Percentiles rank a stretch among this genome's conserved stretches.
These are phyloP conservation scores for Ammospiza maritima DNA, from an alignment of 2,797 vertebrate species.

Conservation along the genomic window DNA sequence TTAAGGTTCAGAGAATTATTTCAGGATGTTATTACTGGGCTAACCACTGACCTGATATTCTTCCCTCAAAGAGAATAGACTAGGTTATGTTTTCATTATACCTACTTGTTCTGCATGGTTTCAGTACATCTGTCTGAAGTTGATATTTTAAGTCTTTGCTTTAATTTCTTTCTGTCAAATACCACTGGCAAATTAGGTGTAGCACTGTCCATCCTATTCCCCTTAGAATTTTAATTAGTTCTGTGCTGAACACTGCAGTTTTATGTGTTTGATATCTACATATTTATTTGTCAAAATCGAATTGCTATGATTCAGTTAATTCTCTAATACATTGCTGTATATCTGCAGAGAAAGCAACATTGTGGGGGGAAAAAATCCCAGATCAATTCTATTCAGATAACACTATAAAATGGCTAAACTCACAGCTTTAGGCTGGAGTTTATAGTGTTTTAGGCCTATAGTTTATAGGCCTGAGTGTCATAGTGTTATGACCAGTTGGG, in stretches of 20 bases:
- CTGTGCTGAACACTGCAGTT: neutral
- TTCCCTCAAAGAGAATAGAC: neutral
- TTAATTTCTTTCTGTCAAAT: conserved; percentile 34
- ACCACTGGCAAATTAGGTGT: neutral
- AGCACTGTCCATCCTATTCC: neutral
- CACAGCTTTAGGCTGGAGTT: neutral
- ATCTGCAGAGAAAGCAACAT: neutral
- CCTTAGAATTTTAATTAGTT: conserved; percentile 20
- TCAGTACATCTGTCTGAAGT: neutral
- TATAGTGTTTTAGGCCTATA: too few relatives aligned
- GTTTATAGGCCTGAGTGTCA: neutral
- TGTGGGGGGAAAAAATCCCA: rapidly evolving
- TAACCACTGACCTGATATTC: neutral
- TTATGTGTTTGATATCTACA: neutral
- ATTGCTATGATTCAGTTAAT: neutral
- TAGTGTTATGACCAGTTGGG: neutral
- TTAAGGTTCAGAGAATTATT: conserved; percentile 46
- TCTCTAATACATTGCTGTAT: neutral
- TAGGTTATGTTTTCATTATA: neutral
- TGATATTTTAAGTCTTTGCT: neutral
- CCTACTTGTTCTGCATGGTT: neutral
- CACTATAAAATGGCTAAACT: neutral
- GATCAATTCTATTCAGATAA: neutral
- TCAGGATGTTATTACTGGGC: conserved; percentile 6
- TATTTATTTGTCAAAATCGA: conserved; percentile 15